Conservation (phyloP, 2,113 vertebrate species). For the Potamarius usumacintae region DNA sequence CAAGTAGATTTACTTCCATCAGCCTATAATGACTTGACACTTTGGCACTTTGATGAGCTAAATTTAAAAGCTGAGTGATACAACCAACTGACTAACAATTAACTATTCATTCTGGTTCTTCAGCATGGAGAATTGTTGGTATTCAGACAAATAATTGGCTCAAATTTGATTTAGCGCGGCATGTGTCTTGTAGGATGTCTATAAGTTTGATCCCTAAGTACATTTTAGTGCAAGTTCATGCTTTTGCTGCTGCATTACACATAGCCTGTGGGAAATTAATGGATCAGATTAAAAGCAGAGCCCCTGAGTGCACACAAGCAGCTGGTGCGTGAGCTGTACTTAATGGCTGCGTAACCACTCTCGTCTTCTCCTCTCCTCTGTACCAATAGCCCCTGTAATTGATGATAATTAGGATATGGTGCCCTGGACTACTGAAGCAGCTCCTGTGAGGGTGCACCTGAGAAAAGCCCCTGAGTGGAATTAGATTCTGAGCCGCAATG, state of each 20-base stretch:
- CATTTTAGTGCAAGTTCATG: slow-evolving; percentile 9
- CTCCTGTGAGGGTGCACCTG: slow-evolving; percentile 17
- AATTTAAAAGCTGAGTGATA: background rate
- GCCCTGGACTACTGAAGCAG: slow-evolving; percentile 1
- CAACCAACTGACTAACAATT: background rate
- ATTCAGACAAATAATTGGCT: background rate
- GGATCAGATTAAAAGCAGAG: slow-evolving; percentile 23
- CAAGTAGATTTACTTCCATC: background rate
- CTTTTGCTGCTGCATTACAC: slow-evolving; percentile 7
- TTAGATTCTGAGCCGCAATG: slow-evolving; percentile 44
- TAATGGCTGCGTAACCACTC: background rate
- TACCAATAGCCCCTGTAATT: slow-evolving; percentile 26
- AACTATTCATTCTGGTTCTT: background rate
- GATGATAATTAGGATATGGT: slow-evolving; percentile 34
- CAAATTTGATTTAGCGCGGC: background rate
- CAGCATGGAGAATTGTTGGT: background rate
- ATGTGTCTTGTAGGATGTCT: background rate
- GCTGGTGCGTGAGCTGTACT: slow-evolving; percentile 1
- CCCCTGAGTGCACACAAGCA: slow-evolving; percentile 3
- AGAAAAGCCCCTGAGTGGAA: slow-evolving; percentile 28
- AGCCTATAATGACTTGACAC: background rate
- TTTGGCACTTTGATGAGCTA: background rate
- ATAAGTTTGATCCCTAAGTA: background rate
- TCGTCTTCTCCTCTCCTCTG: background rate
- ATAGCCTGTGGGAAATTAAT: background rate